Base-by-base conservation (phyloP, 2,113 vertebrate genomes). In the Anoura caudifer region DNA sequence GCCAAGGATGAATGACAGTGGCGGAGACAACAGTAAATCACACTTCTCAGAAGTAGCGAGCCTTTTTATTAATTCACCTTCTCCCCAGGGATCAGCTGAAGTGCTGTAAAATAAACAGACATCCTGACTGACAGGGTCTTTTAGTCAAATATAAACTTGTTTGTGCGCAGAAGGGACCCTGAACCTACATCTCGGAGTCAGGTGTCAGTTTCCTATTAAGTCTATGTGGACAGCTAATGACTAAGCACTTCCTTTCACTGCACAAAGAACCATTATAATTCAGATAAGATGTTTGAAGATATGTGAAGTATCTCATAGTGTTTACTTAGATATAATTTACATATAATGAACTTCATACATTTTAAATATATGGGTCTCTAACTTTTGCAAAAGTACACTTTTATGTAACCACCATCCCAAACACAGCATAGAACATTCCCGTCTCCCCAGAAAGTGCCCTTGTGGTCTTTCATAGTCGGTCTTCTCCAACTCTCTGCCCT, bases 291-390 rank as follows among this genome's bases (percentile, higher is more conserved):
- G 31, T 89, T 54, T 88, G 45, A 95, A 95, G 92, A 33, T 52
- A 31, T 43, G 7, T 59, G 84, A 90, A 50, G 52, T 67, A 84
- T 22, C 43, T 82, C 61, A 83, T 83, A 45, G 17, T 92, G 14
- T 94, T 91, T 94, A 59, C 15, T 94, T 11, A 82, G 20, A 56
- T 91, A 19, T 22, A 85, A 54, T 69, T 84, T 94, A 77, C 47
- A 26, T 61, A 24, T 61, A 72, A 45, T 69, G 69, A 87, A 61
- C 75, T 73, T 45, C 24, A 77, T 22, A 31, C 33, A 63, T 85
- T 84, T 91, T 94, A 95, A 88, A 63, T 75, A 41, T 31, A 47
- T 9, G 73, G 16, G 36, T 61, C n/a, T 86, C 12, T 95, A 67
- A 73, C 31, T 50, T 97, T 83, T 82, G 63, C 83, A 52, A 45